phyloP scores from a whole-genome alignment of 2,797 vertebrate genomes.

The Pseudotriccus pelzelni region DNA sequence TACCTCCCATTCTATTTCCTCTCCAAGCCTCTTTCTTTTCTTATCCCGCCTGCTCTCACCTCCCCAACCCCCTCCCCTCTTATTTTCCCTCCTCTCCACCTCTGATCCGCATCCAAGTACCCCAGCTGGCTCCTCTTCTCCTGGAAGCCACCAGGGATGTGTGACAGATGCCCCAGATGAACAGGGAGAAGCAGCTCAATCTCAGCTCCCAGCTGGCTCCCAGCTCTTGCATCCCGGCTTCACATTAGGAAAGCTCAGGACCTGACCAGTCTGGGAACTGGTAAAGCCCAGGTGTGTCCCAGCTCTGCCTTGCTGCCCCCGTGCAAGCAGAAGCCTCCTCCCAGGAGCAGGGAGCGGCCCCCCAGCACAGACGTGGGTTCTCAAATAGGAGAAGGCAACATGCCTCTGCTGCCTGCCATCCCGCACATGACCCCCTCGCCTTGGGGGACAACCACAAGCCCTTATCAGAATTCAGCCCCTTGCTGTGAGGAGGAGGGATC shows the following conservation, averaged over 20 bases:
- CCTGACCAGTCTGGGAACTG: not conserved
- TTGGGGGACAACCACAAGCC: not conserved
- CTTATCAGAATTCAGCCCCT: slow-evolving; percentile 16
- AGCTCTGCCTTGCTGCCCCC: slow-evolving; percentile 17
- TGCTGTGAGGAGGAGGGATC: slow-evolving; percentile 20
- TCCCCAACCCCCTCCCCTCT: not conserved
- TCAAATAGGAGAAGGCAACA: not conserved
- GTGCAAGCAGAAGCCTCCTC: slow-evolving; percentile 15
- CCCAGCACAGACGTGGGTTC: not conserved
- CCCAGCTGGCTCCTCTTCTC: slow-evolving; percentile 26
- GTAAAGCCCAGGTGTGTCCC: slow-evolving; percentile 63
- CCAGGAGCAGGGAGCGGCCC: not conserved
- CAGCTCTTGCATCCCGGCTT: slow-evolving; percentile 30
- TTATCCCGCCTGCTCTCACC: not conserved
- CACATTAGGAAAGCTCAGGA: slow-evolving; percentile 42
- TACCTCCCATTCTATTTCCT: not conserved
- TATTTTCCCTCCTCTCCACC: not conserved
- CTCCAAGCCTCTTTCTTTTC: not conserved
- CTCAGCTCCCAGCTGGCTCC: slow-evolving; percentile 10
- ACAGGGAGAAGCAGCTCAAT: slow-evolving; percentile 2
- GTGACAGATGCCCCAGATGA: slow-evolving; percentile 58
- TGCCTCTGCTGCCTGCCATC: not conserved
- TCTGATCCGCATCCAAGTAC: not conserved
- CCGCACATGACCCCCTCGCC: not conserved
- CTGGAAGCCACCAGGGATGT: not conserved